Evolutionary conservation across 2,797 vertebrate genomes (phyloP).

Genomic region (Malurus splendens): DNA sequence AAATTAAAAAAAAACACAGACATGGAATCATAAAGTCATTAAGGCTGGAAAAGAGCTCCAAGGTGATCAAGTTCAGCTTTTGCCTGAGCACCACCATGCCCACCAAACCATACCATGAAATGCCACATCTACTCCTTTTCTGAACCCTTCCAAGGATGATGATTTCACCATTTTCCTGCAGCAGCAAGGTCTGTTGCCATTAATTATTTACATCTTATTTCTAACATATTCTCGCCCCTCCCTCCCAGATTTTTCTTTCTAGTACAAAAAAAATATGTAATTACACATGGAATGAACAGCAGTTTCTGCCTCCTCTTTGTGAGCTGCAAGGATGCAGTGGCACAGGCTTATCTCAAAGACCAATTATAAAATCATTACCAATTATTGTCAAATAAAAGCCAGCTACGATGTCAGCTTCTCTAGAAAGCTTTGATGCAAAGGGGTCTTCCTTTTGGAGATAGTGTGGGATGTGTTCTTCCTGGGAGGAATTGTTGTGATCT

Average conservation of each 20-base stretch:
- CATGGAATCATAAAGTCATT: neutral
- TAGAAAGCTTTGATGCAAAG: constrained; percentile 87
- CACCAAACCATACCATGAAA: accelerated
- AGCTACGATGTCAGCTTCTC: constrained; percentile 86
- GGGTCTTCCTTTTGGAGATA: constrained; percentile 81
- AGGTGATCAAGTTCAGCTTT: neutral
- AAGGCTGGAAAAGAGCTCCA: neutral
- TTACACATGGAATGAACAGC: neutral
- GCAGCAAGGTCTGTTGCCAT: neutral
- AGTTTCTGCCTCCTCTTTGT: neutral
- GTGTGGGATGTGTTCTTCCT: constrained; percentile 70
- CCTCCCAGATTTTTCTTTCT: neutral
- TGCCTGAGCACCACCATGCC: neutral
- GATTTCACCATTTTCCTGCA: neutral
- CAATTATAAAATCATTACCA: constrained; percentile 72
- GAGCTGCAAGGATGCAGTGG: neutral
- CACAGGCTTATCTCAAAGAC: neutral
- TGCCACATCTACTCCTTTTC: neutral
- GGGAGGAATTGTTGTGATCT: constrained; percentile 70
- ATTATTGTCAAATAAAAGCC: constrained; percentile 87
- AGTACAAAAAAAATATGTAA: neutral
- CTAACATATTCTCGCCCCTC: neutral
- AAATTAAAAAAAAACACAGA: neutral
- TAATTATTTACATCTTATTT: neutral
- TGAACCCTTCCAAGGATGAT: neutral